Percentiles rank a stretch among this genome's conserved stretches.
Conservation (phyloP, 2,113 vertebrate species). For the Nerophis lumbriciformis region DNA sequence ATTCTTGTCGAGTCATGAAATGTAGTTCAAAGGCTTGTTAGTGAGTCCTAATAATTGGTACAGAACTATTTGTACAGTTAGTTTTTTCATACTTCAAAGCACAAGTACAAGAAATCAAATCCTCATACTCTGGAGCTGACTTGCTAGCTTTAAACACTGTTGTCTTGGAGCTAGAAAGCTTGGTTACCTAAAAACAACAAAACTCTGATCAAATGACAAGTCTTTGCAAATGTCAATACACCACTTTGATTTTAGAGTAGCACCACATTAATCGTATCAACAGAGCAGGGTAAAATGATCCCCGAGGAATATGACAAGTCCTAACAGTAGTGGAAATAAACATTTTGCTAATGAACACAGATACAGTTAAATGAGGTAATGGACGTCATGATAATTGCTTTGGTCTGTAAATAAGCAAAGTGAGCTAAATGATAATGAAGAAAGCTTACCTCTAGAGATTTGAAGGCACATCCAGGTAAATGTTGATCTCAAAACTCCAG, state of each 20-base stretch:
- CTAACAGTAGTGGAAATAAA: background rate
- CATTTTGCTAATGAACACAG: background rate
- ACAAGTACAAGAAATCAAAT: conserved; percentile 27
- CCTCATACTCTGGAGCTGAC: conserved; percentile 12
- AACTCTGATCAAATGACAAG: too few relatives aligned
- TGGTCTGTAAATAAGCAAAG: too few relatives aligned
- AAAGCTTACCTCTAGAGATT: conserved; percentile 34
- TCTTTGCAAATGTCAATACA: too few relatives aligned
- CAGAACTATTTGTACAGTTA: conserved; percentile 34
- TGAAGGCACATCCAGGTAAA: conserved; percentile 11
- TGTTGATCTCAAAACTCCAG: background rate
- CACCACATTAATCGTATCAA: too few relatives aligned
- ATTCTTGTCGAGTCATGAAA: conserved; percentile 49
- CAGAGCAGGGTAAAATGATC: background rate
- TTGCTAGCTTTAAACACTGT: background rate
- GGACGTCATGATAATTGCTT: too few relatives aligned
- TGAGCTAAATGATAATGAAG: background rate
- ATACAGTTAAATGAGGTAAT: background rate
- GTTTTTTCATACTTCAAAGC: conserved; percentile 32
- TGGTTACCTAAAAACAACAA: too few relatives aligned
- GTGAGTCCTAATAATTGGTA: conserved; percentile 29
- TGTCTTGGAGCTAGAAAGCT: too few relatives aligned
- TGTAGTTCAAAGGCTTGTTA: conserved; percentile 44
- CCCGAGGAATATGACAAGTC: background rate
- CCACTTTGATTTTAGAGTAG: too few relatives aligned